Conservation (phyloP, 2,113 vertebrate genomes). For the Pardalotus punctatus region DNA sequence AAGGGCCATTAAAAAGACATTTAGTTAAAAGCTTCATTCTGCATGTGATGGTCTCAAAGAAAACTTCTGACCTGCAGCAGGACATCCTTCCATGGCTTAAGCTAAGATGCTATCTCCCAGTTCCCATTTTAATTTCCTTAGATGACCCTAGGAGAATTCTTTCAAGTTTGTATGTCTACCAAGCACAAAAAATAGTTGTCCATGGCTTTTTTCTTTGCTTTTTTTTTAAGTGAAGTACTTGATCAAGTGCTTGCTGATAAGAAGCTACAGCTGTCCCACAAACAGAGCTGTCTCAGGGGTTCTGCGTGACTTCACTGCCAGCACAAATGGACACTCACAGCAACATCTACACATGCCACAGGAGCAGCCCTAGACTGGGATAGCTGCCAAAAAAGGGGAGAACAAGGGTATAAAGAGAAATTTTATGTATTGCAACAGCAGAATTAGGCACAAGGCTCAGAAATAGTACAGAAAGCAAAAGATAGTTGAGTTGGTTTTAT, state of each 20-base stretch:
- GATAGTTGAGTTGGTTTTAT: accelerated
- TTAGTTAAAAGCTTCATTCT: background rate
- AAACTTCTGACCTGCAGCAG: background rate
- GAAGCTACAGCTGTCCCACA: background rate
- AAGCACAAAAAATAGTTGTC: background rate
- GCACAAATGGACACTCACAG: background rate
- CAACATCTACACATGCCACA: background rate
- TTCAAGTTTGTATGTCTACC: background rate
- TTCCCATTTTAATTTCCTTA: background rate
- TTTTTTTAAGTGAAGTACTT: background rate
- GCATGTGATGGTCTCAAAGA: background rate
- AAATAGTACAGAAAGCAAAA: background rate
- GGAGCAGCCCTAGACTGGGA: background rate
- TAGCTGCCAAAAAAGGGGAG: background rate
- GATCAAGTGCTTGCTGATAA: background rate
- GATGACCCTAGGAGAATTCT: background rate
- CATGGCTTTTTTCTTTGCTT: background rate
- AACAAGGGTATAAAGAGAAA: background rate
- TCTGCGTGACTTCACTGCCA: background rate
- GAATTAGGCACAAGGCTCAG: background rate
- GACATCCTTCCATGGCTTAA: background rate
- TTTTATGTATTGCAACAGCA: background rate
- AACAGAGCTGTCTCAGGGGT: background rate
- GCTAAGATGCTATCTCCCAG: background rate
- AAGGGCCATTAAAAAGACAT: accelerated